These are phyloP conservation scores for Schizopygopsis pylzovi DNA, from an alignment of 2,797 vertebrate genomes.

Conservation along the genomic window DNA sequence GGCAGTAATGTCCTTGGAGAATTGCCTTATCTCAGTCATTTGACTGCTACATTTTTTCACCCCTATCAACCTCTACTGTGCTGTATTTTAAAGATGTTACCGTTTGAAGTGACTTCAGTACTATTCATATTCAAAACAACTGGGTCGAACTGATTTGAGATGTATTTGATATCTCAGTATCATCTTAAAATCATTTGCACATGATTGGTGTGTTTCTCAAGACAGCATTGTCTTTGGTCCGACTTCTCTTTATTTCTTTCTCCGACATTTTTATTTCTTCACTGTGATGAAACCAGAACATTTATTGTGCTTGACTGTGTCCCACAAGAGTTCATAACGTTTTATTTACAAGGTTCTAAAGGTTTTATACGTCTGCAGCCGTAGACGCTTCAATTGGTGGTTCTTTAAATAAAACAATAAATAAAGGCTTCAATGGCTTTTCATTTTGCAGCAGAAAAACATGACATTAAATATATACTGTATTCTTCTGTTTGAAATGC, in stretches of 20 bases:
- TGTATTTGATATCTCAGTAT: constrained; percentile 18
- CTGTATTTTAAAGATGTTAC: constrained; percentile 24
- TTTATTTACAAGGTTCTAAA: constrained; percentile 58
- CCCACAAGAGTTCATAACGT: constrained; percentile 49
- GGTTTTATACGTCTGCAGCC: constrained; percentile 60
- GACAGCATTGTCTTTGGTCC: not conserved
- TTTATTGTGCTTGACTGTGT: not conserved
- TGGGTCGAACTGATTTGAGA: constrained; percentile 5
- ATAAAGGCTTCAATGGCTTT: constrained; percentile 24
- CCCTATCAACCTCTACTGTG: constrained; percentile 14
- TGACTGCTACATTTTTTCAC: constrained; percentile 38
- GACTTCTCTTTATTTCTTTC: not conserved
- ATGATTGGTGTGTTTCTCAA: constrained; percentile 16
- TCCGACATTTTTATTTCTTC: not conserved
- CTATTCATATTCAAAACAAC: constrained; percentile 43
- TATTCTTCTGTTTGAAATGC: not conserved
- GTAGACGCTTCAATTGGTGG: constrained; percentile 50
- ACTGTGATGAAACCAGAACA: no score
- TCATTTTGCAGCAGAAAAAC: constrained; percentile 13
- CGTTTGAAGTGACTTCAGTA: constrained; percentile 29
- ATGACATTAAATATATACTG: not conserved
- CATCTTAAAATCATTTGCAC: constrained; percentile 31
- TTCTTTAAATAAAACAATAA: constrained; percentile 44
- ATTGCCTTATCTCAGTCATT: constrained; percentile 31
- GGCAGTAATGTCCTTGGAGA: constrained; percentile 48